Conservation (phyloP, 1,140 invertebrate genomes). For the Drosophila busckii region DNA sequence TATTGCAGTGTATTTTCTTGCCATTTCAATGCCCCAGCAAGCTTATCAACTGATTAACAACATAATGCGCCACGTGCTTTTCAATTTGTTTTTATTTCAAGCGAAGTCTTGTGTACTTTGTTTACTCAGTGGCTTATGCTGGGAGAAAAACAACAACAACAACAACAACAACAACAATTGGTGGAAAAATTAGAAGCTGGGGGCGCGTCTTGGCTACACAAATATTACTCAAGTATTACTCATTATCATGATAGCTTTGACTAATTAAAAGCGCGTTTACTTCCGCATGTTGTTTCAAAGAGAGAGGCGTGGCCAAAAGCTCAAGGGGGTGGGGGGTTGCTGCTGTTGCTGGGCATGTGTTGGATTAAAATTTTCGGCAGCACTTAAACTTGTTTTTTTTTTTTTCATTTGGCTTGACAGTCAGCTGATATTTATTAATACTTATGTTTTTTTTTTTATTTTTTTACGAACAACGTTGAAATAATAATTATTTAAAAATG, state of each 20-base stretch:
- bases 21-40: not conserved
- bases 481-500: no score
- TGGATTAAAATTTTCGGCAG: not conserved
- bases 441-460: no score
- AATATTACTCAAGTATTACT: constrained; percentile 22
- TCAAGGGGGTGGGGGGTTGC: not conserved
- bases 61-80: constrained; percentile 26
- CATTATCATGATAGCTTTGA: constrained; percentile 31
- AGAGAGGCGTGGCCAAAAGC: no score
- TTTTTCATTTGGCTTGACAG: no score
- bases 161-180: no score
- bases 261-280: constrained; percentile 20
- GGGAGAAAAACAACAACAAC: not conserved
- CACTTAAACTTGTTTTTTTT: no score
- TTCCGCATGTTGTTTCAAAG: constrained; percentile 20
- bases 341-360: constrained; percentile 11
- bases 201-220: constrained; percentile 3
- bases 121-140: constrained; percentile 5
- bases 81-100: constrained; percentile 1
- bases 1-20: no score
- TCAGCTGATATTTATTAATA: no score
- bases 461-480: no score
- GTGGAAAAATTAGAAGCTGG: no score
- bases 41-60: constrained; percentile 11
- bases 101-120: not conserved